phyloP scores from a whole-genome alignment of 2,113 vertebrate species.

The Megaceryle maxima region DNA sequence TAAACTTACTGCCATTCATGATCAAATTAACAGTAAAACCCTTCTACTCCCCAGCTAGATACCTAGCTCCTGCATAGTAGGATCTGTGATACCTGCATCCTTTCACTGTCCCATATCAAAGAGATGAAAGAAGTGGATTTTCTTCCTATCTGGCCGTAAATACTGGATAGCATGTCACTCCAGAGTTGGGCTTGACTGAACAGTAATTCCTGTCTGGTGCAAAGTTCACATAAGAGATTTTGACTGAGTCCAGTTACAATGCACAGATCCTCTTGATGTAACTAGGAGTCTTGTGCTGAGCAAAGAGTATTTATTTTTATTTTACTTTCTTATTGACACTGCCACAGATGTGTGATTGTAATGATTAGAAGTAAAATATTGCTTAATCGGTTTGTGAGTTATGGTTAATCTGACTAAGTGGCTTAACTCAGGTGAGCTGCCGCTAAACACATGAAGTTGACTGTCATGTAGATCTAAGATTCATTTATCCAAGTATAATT shows the following conservation, averaged over 20 bases:
- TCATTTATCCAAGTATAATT: neutral
- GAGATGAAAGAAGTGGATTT: neutral
- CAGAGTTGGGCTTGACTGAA: neutral
- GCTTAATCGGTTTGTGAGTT: neutral
- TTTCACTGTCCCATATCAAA: neutral
- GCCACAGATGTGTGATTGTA: neutral
- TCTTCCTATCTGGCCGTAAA: neutral
- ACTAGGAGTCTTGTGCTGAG: neutral
- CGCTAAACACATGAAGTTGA: neutral
- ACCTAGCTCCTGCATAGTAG: neutral
- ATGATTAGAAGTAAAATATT: neutral
- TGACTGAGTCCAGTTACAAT: neutral
- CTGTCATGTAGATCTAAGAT: neutral
- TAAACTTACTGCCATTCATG: neutral
- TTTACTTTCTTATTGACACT: neutral
- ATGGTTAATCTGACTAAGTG: neutral
- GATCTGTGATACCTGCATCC: neutral
- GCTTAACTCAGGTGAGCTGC: neutral
- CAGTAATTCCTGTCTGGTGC: neutral
- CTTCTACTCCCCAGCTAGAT: neutral
- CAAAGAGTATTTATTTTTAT: neutral
- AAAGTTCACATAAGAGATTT: neutral
- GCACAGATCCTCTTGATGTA: neutral
- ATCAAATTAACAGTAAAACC: neutral
- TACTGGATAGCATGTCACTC: neutral